Evolutionary conservation across 2,888 invertebrate species (phyloP), one percentile per base, ranked within the genome.

Genomic region (Pheosia tremula): DNA sequence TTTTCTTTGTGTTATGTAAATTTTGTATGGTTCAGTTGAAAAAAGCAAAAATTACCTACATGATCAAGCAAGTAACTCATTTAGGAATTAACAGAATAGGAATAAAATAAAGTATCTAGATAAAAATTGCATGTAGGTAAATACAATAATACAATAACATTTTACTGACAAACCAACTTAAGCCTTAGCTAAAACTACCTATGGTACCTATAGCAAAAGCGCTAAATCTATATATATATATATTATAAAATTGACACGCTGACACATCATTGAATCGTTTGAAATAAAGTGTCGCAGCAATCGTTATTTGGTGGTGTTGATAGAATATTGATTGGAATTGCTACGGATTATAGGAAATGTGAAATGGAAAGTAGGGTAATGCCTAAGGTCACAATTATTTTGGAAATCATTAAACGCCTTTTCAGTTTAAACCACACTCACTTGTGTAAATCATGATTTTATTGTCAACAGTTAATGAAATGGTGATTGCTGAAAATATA

Each of bases 171-270:
- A 41, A 41, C 5, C 41, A 41, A 7, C 1, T 41, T 41, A 3
- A 24, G 24, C 24, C 24, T 24, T 24, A 24, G 24, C 24, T 24
- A 24, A 24, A 24, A 24, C 24, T 24, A 24, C 24, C 24, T 24
- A 24, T 24, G 24, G 24, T 24, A 24, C 24, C 24, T 24, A 24
- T 24, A 24, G 24, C 24, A 47, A 47, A 47, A n/a, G n/a, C 6
- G 5, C 47, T 47, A n/a, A n/a, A 57, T 38, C 57, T 52, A n/a
- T n/a, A n/a, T n/a, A n/a, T n/a, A n/a, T n/a, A n/a, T n/a, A n/a
- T n/a, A n/a, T n/a, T n/a, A n/a, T n/a, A 72, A 70, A 78, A 76
- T 75, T 77, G 78, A 74, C 78, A 78, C 52, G 77, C 65, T 75
- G 57, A 66, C 69, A 64, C 9, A 60, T 45, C 41, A 41, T 50